phyloP scores from a whole-genome alignment of 2,888 invertebrate species.

The Pandemis heparana region DNA sequence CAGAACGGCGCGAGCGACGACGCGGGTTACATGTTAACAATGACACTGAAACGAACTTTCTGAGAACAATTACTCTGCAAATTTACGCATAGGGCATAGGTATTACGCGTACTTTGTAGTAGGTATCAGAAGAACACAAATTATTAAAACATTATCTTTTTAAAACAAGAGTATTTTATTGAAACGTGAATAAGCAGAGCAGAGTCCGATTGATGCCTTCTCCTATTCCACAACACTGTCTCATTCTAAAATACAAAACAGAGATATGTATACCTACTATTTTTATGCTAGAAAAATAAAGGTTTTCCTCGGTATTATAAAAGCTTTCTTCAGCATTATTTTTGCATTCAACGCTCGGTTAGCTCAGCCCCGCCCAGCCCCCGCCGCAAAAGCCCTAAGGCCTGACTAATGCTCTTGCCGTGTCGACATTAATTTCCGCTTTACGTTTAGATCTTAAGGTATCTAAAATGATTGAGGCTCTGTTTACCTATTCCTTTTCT shows the following conservation, averaged over 20 bases:
- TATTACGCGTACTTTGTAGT: not conserved
- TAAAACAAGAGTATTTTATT: no score
- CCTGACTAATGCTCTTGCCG: constrained; percentile 28
- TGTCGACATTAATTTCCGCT: constrained; percentile 4
- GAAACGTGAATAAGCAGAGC: no score
- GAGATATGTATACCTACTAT: not conserved
- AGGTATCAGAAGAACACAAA: not conserved
- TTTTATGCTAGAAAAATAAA: not conserved
- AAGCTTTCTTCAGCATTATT: not conserved
- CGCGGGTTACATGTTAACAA: constrained; percentile 48
- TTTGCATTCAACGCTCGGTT: not conserved
- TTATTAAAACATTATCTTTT: no score
- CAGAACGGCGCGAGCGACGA: constrained; percentile 51
- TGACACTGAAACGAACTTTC: constrained; percentile 34
- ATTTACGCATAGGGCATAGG: not conserved
- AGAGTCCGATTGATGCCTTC: no score
- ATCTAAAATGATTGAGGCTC: not conserved
- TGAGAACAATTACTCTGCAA: not conserved
- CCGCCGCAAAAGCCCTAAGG: constrained; percentile 32
- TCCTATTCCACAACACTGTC: no score
- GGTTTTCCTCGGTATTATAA: not conserved
- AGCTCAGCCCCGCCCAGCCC: not conserved
- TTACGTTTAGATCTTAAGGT: constrained; percentile 11
- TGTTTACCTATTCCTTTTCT: not conserved
- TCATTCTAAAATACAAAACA: no score